Conservation (phyloP, 2,888 invertebrate genomes). For the Atrina japonica region DNA sequence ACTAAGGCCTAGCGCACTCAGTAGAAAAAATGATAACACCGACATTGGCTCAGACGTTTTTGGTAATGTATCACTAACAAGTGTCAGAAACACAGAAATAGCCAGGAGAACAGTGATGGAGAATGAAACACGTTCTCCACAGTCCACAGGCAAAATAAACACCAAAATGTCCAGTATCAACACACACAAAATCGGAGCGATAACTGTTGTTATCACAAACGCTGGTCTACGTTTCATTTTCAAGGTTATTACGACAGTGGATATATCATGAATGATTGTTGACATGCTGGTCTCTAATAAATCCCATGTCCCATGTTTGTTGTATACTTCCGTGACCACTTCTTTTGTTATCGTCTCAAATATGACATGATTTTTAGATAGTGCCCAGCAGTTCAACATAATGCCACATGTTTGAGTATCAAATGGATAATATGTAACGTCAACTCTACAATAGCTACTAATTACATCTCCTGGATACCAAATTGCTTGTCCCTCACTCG, state of each 20-base stretch:
- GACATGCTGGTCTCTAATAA: background rate
- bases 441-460: slow-evolving; percentile 33
- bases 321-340: slow-evolving; percentile 13
- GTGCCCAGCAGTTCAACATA: slow-evolving; percentile 38
- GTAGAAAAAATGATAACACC: slow-evolving; percentile 38
- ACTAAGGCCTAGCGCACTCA: slow-evolving; percentile 35
- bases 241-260: slow-evolving; percentile 12
- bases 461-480: slow-evolving; percentile 38
- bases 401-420: slow-evolving; percentile 39
- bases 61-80: slow-evolving; percentile 49
- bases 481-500: slow-evolving; percentile 27
- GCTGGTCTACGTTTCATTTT: slow-evolving; percentile 38
- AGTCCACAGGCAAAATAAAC: slow-evolving; percentile 45
- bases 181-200: slow-evolving; percentile 47
- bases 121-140: slow-evolving; percentile 46
- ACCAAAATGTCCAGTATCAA: slow-evolving; percentile 42
- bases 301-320: slow-evolving; percentile 43
- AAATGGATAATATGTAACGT: slow-evolving; percentile 46
- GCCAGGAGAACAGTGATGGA: slow-evolving; percentile 48
- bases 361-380: slow-evolving; percentile 15
- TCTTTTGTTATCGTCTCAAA: background rate
- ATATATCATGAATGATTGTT: no score
- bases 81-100: slow-evolving; percentile 46
- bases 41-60: slow-evolving; percentile 49
- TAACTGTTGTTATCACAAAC: slow-evolving; percentile 40